Evolutionary conservation across 2,113 vertebrate genomes (phyloP).

Genomic region (Stigmatopora nigra): DNA sequence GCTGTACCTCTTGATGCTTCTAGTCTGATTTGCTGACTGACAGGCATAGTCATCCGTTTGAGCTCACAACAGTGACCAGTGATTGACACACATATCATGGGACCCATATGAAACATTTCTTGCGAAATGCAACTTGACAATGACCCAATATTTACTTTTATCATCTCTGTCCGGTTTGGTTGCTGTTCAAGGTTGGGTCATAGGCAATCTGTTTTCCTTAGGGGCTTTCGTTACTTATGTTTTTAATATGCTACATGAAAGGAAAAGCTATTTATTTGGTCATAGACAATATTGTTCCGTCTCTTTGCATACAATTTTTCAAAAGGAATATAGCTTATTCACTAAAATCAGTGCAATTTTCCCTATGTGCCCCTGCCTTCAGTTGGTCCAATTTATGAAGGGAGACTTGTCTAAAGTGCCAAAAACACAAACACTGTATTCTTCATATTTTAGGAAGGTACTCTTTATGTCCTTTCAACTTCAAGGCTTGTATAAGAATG

Average conservation of each 20-base stretch:
- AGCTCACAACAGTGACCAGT: conserved; percentile 19
- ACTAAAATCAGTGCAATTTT: no score
- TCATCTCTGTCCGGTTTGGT: conserved; percentile 8
- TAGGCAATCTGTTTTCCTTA: conserved; percentile 43
- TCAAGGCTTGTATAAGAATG: no score
- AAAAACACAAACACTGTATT: no score
- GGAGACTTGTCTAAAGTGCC: no score
- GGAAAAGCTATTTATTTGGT: background rate
- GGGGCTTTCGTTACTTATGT: conserved; percentile 47
- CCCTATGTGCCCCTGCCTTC: no score
- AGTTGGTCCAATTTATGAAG: no score
- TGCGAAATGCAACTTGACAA: conserved; percentile 11
- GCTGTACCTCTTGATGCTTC: conserved; percentile 37
- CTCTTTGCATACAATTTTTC: no score
- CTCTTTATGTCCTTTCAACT: no score
- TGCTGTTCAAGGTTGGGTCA: conserved; percentile 46
- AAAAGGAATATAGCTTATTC: no score
- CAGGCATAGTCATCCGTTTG: conserved; percentile 33
- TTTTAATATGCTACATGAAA: background rate
- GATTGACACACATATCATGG: conserved; percentile 7
- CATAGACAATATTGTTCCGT: no score
- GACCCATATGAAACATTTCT: conserved; percentile 13
- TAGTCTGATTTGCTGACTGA: conserved; percentile 57
- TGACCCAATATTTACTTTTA: conserved; percentile 14
- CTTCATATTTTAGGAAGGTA: no score